A percentile compares a stretch with the other conserved stretches of the same genome.
phyloP scores from a whole-genome alignment of 2,888 invertebrate genomes.

The Nebria brevicollis region DNA sequence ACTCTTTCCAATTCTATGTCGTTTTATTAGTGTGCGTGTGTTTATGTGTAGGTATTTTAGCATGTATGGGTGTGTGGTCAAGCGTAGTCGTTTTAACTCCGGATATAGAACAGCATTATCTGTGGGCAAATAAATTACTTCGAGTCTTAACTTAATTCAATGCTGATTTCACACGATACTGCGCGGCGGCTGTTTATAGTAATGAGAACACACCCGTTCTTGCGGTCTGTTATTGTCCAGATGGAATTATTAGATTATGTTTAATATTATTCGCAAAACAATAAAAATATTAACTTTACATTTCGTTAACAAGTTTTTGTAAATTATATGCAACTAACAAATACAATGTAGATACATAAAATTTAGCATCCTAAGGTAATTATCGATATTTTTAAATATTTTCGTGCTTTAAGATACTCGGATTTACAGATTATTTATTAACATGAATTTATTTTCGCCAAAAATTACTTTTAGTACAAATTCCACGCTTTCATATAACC shows the following conservation, averaged over 20 bases:
- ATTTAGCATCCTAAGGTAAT: too few relatives aligned
- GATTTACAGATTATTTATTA: too few relatives aligned
- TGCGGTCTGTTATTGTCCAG: background rate
- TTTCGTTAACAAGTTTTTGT: too few relatives aligned
- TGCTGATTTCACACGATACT: slow-evolving; percentile 25
- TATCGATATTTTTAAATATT: too few relatives aligned
- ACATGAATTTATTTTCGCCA: too few relatives aligned
- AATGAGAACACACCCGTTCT: slow-evolving; percentile 14
- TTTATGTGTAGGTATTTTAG: background rate
- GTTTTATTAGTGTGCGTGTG: slow-evolving; percentile 12
- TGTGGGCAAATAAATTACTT: slow-evolving; percentile 25
- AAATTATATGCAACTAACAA: too few relatives aligned
- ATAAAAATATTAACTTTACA: background rate
- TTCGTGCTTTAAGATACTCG: too few relatives aligned
- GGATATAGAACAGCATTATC: slow-evolving; percentile 29
- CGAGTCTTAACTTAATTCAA: slow-evolving; percentile 28
- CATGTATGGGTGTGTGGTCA: background rate
- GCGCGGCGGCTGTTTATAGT: slow-evolving; percentile 5
- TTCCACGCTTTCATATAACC: too few relatives aligned
- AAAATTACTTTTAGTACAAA: too few relatives aligned
- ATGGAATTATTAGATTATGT: too few relatives aligned
- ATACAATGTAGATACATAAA: too few relatives aligned
- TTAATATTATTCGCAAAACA: background rate
- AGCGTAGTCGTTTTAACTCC: slow-evolving; percentile 12
- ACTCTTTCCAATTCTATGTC: background rate